These are phyloP conservation scores for Meleagris gallopavo DNA, from an alignment of 2,113 vertebrate genomes.

Conservation along the genomic window DNA sequence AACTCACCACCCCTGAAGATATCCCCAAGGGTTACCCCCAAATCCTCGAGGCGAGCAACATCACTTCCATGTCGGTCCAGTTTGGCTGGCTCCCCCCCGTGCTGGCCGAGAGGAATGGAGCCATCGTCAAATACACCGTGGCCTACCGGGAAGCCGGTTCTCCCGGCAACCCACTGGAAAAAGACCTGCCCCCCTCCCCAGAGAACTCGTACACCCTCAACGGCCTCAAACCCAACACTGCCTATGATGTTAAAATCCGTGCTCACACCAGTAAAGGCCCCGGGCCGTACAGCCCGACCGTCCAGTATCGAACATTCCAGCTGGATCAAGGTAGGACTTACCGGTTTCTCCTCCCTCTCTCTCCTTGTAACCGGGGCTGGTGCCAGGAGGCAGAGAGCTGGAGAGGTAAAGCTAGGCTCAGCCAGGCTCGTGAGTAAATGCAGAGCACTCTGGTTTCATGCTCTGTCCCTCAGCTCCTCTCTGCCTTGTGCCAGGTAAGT, in stretches of 20 bases:
- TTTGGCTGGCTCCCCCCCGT: constrained; percentile 94
- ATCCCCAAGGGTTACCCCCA: constrained; percentile 91
- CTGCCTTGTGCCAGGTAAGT: constrained; percentile 78
- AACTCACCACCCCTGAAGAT: constrained; percentile 88
- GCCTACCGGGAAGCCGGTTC: constrained; percentile 88
- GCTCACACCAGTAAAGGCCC: constrained; percentile 98
- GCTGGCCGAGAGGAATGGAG: constrained; percentile 91
- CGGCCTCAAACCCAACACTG: constrained; percentile 93
- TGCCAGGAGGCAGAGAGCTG: constrained; percentile 75
- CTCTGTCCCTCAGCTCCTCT: constrained; percentile 67
- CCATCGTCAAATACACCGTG: constrained; percentile 94
- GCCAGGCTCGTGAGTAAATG: constrained; percentile 73
- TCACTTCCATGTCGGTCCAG: constrained; percentile 89
- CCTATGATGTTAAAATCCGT: constrained; percentile 96
- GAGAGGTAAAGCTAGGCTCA: constrained; percentile 64
- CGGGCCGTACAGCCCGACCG: constrained; percentile 95
- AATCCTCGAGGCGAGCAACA: constrained; percentile 86
- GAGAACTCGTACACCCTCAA: constrained; percentile 89
- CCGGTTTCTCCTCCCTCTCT: constrained; percentile 78
- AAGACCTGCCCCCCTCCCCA: constrained; percentile 83
- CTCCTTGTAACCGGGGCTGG: constrained; percentile 71
- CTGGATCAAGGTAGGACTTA: constrained; percentile 95
- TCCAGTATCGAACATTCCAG: constrained; percentile 97
- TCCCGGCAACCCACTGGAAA: constrained; percentile 81
- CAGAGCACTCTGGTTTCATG: constrained; percentile 57